These are phyloP conservation scores for Mugil cephalus DNA, from an alignment of 2,113 vertebrate species.

Conservation along the genomic window DNA sequence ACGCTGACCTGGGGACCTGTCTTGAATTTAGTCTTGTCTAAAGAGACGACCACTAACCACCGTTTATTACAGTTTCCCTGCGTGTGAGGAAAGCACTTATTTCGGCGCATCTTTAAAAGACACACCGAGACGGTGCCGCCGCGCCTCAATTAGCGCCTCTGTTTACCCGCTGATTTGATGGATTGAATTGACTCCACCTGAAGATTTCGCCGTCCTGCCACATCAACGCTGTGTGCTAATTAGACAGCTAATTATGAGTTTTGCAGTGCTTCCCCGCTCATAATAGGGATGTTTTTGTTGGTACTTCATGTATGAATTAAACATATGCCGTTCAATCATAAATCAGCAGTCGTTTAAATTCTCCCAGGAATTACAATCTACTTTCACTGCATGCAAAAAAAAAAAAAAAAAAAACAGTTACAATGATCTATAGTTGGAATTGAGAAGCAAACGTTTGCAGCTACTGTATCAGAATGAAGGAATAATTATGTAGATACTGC, in stretches of 20 bases:
- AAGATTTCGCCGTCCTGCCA: constrained; percentile 18
- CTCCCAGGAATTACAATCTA: not conserved
- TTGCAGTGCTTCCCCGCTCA: constrained; percentile 16
- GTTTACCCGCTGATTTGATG: constrained; percentile 27
- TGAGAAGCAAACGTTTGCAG: too few relatives aligned
- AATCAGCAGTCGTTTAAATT: not conserved
- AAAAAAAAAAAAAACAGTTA: too few relatives aligned
- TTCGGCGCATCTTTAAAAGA: not conserved
- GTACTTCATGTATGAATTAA: constrained; percentile 28
- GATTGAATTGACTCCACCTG: not conserved
- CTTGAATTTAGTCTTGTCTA: too few relatives aligned
- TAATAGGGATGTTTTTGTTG: not conserved
- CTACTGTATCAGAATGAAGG: too few relatives aligned
- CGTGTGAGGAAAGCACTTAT: not conserved
- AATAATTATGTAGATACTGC: too few relatives aligned
- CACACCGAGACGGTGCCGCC: not conserved
- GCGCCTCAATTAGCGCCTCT: constrained; percentile 21
- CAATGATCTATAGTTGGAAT: too few relatives aligned
- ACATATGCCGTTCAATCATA: constrained; percentile 30
- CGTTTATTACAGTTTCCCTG: too few relatives aligned
- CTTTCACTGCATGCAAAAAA: not conserved
- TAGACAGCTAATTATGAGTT: constrained; percentile 48
- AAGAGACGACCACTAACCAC: too few relatives aligned
- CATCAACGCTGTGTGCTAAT: constrained; percentile 45
- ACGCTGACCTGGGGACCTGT: too few relatives aligned